phyloP scores from a whole-genome alignment of 2,888 invertebrate species.

The Cheiracanthium punctorium region DNA sequence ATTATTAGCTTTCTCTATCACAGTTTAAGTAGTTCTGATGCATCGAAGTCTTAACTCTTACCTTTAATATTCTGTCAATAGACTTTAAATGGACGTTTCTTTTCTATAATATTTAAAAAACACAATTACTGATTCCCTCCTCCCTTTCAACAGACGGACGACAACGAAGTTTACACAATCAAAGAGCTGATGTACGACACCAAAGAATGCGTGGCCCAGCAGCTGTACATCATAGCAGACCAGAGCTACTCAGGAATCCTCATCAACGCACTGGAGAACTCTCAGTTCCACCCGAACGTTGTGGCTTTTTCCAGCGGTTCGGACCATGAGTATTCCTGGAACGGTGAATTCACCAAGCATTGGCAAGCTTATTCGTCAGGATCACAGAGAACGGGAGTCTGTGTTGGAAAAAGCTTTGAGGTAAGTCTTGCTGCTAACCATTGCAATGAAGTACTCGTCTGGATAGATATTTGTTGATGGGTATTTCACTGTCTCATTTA shows the following conservation, averaged over 20 bases:
- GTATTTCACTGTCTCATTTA: no score
- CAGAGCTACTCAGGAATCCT: constrained; percentile 78
- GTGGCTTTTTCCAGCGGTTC: constrained; percentile 76
- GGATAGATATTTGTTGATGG: no score
- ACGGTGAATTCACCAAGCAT: constrained; percentile 75
- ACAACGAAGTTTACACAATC: constrained; percentile 77
- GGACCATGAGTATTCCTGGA: constrained; percentile 75
- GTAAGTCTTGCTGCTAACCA: constrained; percentile 73
- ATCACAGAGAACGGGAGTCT: constrained; percentile 75
- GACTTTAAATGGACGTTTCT: no score
- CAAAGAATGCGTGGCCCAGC: constrained; percentile 77
- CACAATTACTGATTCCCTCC: neutral
- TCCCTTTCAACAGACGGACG: constrained; percentile 75
- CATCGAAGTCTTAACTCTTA: no score
- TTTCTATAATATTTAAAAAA: no score
- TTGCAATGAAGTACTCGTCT: no score
- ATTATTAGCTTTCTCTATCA: no score
- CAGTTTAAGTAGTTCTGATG: no score
- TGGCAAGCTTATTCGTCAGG: constrained; percentile 73
- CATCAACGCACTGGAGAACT: constrained; percentile 74
- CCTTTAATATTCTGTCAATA: no score
- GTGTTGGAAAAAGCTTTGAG: constrained; percentile 75
- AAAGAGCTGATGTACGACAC: constrained; percentile 78
- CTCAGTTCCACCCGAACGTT: constrained; percentile 75
- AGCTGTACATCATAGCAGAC: constrained; percentile 78